phyloP scores from a whole-genome alignment of 1,140 invertebrate genomes.

The Diuraphis noxia region DNA sequence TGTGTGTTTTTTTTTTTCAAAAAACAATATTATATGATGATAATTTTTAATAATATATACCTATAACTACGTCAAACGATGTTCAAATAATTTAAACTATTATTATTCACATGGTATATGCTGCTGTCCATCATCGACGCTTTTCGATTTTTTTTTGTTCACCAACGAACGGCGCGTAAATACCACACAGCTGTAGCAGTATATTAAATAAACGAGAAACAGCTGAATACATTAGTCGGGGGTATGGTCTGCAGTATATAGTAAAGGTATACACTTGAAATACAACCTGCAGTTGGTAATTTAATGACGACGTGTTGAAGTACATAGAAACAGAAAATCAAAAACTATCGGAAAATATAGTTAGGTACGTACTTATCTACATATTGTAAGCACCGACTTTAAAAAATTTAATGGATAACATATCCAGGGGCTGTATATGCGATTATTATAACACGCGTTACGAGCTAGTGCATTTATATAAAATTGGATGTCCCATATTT shows the following conservation, averaged over 20 bases:
- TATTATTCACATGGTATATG: not conserved
- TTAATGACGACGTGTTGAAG: not conserved
- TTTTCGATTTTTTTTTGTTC: not conserved
- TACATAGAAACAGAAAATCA: not conserved
- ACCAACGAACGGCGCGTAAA: not conserved
- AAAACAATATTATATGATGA: not conserved
- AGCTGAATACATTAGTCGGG: not conserved
- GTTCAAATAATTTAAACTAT: not conserved
- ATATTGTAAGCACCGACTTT: too few species aligned
- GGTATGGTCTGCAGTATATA: too few species aligned
- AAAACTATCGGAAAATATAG: not conserved
- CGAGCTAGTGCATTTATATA: not conserved
- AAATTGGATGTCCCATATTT: not conserved
- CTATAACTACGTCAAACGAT: not conserved
- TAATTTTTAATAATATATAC: not conserved
- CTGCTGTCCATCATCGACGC: not conserved
- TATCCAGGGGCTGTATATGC: not conserved
- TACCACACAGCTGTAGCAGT: not conserved
- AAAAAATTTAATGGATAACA: not conserved
- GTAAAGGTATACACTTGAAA: too few species aligned
- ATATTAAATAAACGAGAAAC: not conserved
- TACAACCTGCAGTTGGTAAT: not conserved
- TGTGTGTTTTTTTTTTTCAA: too few species aligned
- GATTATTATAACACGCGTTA: not conserved
- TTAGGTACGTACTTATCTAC: too few species aligned